Conservation (phyloP, 2,113 vertebrate genomes). For the Albula glossodonta region DNA sequence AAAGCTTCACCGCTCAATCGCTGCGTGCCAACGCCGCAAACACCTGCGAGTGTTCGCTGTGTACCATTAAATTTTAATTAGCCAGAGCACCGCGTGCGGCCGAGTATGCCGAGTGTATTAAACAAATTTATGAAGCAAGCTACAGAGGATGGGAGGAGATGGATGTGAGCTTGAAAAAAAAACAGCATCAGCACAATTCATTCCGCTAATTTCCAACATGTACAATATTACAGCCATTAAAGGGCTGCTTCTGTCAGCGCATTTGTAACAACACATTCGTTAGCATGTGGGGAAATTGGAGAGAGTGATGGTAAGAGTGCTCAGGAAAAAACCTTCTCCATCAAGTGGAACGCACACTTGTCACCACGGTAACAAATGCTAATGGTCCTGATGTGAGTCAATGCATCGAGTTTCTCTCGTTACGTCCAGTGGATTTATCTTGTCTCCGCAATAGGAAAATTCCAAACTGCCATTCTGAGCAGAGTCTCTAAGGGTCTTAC, state of each 20-base stretch:
- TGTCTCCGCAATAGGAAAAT: neutral
- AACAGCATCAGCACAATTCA: constrained; percentile 78
- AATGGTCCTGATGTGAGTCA: constrained; percentile 12
- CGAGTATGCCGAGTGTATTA: constrained; percentile 56
- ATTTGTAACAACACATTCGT: constrained; percentile 65
- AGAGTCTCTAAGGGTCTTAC: neutral
- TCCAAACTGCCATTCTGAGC: neutral
- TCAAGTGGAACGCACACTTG: constrained; percentile 46
- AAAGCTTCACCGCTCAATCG: constrained; percentile 36
- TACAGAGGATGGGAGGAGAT: constrained; percentile 44
- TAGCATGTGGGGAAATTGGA: constrained; percentile 50
- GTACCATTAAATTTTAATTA: constrained; percentile 71
- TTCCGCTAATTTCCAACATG: constrained; percentile 60
- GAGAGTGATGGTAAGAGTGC: constrained; percentile 22
- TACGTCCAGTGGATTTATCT: neutral
- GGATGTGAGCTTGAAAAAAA: constrained; percentile 47
- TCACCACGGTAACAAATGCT: constrained; percentile 56
- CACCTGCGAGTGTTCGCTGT: constrained; percentile 42
- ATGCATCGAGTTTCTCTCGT: constrained; percentile 8
- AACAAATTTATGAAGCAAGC: constrained; percentile 64
- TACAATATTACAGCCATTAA: constrained; percentile 63
- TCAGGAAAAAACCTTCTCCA: constrained; percentile 40
- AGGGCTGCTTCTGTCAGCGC: constrained; percentile 72
- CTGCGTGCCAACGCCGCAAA: constrained; percentile 33
- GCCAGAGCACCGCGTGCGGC: constrained; percentile 30